Conservation (phyloP, 2,888 invertebrate genomes). For the Drosophila hamatofila region DNA sequence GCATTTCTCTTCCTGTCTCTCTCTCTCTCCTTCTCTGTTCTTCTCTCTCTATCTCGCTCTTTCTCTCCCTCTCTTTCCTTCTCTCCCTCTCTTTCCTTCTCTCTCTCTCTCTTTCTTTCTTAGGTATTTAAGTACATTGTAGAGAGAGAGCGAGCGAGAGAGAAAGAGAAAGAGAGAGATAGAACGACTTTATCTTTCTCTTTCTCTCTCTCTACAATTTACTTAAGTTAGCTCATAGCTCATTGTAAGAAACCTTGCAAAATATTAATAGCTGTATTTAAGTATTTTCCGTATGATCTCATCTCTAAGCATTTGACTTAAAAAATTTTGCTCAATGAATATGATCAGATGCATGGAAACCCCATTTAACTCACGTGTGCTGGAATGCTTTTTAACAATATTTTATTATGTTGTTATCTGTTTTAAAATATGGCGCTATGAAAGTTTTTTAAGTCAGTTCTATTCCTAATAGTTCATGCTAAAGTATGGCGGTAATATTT, state of each 20-base stretch:
- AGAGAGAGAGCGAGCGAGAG: too few relatives aligned
- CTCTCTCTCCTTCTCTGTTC: not conserved
- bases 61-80: not conserved
- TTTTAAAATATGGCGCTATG: too few relatives aligned
- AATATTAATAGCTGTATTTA: not conserved
- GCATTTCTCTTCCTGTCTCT: not conserved
- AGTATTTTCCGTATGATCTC: not conserved
- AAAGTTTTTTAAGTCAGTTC: not conserved
- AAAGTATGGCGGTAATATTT: not conserved
- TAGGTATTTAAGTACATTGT: too few relatives aligned
- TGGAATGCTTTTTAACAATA: too few relatives aligned
- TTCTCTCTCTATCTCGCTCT: not conserved
- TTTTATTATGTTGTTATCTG: too few relatives aligned
- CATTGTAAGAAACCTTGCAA: not conserved
- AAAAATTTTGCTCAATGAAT: not conserved
- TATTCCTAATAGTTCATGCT: not conserved
- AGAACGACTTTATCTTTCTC: too few relatives aligned
- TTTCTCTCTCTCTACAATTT: not conserved
- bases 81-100: accelerated
- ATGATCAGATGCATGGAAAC: not conserved
- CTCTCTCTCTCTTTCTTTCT: not conserved
- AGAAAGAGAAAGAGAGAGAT: too few relatives aligned
- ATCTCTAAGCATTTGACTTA: not conserved
- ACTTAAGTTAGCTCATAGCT: not conserved
- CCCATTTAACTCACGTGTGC: not conserved